phyloP scores from a whole-genome alignment of 2,888 invertebrate genomes.

The Cyrtodaria siliqua region DNA sequence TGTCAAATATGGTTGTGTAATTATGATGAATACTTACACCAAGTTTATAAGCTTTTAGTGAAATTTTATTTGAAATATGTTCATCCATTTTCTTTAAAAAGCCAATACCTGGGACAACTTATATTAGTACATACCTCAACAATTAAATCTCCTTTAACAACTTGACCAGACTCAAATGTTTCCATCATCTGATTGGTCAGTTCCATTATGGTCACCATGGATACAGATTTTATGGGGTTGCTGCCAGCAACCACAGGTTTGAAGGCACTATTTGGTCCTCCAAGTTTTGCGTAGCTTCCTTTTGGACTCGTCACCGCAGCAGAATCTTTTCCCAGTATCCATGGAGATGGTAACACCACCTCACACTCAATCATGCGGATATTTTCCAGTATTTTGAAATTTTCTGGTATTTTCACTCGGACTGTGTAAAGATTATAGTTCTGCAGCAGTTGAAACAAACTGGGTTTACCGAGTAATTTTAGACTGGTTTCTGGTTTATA shows the following conservation, averaged over 20 bases:
- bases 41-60: no score
- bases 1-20: no score
- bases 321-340: conserved; percentile 29
- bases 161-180: conserved; percentile 52
- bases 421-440: conserved; percentile 72
- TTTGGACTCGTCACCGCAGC: conserved; percentile 57
- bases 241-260: conserved; percentile 62
- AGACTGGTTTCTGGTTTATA: conserved; percentile 51
- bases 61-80: no score
- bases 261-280: conserved; percentile 79
- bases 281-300: conserved; percentile 70
- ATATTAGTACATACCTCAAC: conserved; percentile 76
- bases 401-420: conserved; percentile 62
- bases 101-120: no score
- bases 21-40: no score
- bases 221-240: conserved; percentile 42
- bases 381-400: conserved; percentile 59
- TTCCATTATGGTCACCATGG: conserved; percentile 68
- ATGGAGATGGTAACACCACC: conserved; percentile 60
- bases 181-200: conserved; percentile 47
- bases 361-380: conserved; percentile 65
- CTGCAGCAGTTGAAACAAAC: conserved; percentile 76
- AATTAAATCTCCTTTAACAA: conserved; percentile 73
- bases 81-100: no score
- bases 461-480: conserved; percentile 61